These are phyloP conservation scores for Heliconius hortense DNA, from an alignment of 2,888 invertebrate genomes.

Conservation along the genomic window DNA sequence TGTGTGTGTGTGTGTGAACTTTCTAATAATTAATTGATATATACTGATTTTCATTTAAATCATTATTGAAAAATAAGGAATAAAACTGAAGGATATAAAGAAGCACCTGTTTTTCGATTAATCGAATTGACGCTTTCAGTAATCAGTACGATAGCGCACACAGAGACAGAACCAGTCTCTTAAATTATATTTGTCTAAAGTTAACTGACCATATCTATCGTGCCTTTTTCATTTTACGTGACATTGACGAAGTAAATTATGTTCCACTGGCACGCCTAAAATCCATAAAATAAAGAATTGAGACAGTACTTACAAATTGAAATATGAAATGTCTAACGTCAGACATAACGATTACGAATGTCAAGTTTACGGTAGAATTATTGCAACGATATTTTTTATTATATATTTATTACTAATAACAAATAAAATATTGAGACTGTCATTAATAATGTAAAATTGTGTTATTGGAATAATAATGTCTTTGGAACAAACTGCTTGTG, in stretches of 20 bases:
- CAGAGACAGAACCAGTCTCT: no score
- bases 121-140: no score
- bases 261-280: not conserved
- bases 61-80: no score
- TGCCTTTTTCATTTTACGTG: not conserved
- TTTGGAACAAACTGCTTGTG: constrained; percentile 94
- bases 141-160: no score
- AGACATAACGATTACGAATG: not conserved
- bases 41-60: no score
- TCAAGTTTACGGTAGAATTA: not conserved
- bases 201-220: not conserved
- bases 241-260: not conserved
- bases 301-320: not conserved
- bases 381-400: not conserved
- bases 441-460: constrained; percentile 19
- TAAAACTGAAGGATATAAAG: no score
- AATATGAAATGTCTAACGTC: not conserved
- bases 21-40: no score
- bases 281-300: not conserved
- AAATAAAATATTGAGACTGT: not conserved
- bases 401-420: not conserved
- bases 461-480: constrained; percentile 82
- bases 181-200: no score
- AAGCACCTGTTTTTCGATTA: no score
- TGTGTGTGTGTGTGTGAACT: no score